Percentiles rank a stretch among this genome's conserved stretches.
These are phyloP conservation scores for Danio albolineatus DNA, from an alignment of 2,797 vertebrate genomes.

Conservation along the genomic window DNA sequence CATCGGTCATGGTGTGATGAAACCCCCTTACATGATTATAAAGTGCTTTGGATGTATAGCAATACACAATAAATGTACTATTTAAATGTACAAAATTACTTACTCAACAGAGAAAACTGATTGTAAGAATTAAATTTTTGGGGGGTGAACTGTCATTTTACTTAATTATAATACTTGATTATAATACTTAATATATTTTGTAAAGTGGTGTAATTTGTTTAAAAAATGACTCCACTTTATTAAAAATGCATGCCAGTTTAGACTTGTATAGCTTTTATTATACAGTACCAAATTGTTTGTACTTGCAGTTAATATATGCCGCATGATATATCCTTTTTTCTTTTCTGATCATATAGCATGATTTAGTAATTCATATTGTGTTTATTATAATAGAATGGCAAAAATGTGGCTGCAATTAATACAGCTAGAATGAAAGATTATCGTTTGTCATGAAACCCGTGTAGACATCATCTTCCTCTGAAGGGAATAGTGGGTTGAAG, in stretches of 20 bases:
- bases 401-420: constrained; percentile 7
- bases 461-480: background rate
- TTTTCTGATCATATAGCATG: background rate
- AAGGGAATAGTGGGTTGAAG: constrained; percentile 6
- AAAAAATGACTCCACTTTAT: background rate
- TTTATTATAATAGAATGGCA: constrained; percentile 23
- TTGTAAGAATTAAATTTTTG: no score
- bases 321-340: no score
- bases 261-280: constrained; percentile 1
- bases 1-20: no score
- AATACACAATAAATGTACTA: no score
- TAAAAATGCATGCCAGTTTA: background rate
- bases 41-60: no score
- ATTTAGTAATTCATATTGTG: constrained; percentile 15
- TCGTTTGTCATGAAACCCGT: constrained; percentile 16
- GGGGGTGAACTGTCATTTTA: no score
- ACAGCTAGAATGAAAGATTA: background rate
- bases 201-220: no score
- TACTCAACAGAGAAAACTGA: no score
- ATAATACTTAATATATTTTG: no score
- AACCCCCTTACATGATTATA: no score
- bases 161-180: no score
- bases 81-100: no score
- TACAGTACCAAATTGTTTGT: background rate
- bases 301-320: background rate